Evolutionary conservation across 2,888 invertebrate species (phyloP), one percentile per base, ranked within the genome.

Genomic region (Orchesella flavescens): DNA sequence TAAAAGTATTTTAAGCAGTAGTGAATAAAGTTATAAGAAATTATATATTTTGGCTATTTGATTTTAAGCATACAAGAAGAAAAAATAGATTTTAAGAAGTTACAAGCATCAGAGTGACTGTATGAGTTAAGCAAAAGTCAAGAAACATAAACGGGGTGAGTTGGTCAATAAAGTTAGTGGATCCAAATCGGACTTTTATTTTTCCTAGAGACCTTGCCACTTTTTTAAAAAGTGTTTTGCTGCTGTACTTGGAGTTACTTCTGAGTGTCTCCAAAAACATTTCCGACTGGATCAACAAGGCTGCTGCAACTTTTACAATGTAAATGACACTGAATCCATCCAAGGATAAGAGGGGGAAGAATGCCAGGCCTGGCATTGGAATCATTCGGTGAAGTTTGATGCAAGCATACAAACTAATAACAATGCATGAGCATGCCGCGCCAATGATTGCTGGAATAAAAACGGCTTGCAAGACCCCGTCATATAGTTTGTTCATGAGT

Each of bases 311-410:
- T 34, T 82, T 73, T n/a, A 78, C 69, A 17, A 82, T 74, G 69
- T 73, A 84, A 57, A 81, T 84, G 23, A 84, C 74, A 34, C 77
- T 63, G 49, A 84, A 82, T 19, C 84, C 84, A 21, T 82, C 84
- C 0, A 44, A 43, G 0, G 75, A 74, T 44, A 84, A 7, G 4
- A 84, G 73, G 1, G 84, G 84, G 44, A 84, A 84, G 24, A 84
- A 84, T 0, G 73, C 72, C 0, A 84, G 34, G 0, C 84, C 84
- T 4, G 84, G 84, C 76, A 81, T 81, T 19, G 80, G 84, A 15
- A 84, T 81, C 46, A 55, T n/a, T 21, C 59, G 13, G 34, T 80
- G 84, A n/a, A 84, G 46, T 44, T 81, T 84, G n/a, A 84, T 10
- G 44, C 84, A 84, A 7, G 84, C 73, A 21, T 84, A 84, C 23